Base-by-base conservation (phyloP, 2,888 invertebrate genomes). In the Endomychus coccineus region DNA sequence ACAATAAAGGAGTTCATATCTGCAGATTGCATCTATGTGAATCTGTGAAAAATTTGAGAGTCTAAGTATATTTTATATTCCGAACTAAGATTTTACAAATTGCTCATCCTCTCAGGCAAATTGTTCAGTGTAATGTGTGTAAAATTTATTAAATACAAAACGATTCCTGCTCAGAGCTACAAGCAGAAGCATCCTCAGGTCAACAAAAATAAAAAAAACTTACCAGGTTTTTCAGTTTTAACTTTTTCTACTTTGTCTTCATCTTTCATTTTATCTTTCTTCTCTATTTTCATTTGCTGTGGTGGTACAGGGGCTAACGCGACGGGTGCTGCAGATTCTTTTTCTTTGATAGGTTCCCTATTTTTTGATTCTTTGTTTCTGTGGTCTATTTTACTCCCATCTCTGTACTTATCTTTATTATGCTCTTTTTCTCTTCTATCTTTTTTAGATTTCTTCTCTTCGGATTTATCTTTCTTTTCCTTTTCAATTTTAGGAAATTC, bases 311-410 rank as follows among this genome's bases (percentile, higher is more conserved):
- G 31, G 3, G n/a, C 17, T 7, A 13, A 12, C 13, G 34, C 33
- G 2, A 32, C 16, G 49, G 62, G 70, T 49, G 61, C 71, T 50
- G 59, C 71, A 48, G 69, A 76, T 59, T 62, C 71, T 10, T 38
- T 67, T 17, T 53, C 60, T 41, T 55, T 55, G 6, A 34, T n/a
- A 25, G 19, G 9, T 33, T 48, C 47, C 46, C 54, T 73, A 3
- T 59, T 61, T 38, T 64, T 66, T 9, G 47, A 36, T 40, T 46
- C 44, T 31, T 37, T 49, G 40, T 41, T 43, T 43, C 37, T 46
- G 37, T 40, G 49, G 32, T 47, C 43, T 23, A 39, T 38, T 39
- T 54, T 50, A 10, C 37, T 44, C 45, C 39, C 37, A 21, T 53
- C 49, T 36, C 48, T 50, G 35, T 50, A 52, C 40, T 51, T 53